Conservation (phyloP, 1,140 invertebrate genomes). For the Drosophila miranda region DNA sequence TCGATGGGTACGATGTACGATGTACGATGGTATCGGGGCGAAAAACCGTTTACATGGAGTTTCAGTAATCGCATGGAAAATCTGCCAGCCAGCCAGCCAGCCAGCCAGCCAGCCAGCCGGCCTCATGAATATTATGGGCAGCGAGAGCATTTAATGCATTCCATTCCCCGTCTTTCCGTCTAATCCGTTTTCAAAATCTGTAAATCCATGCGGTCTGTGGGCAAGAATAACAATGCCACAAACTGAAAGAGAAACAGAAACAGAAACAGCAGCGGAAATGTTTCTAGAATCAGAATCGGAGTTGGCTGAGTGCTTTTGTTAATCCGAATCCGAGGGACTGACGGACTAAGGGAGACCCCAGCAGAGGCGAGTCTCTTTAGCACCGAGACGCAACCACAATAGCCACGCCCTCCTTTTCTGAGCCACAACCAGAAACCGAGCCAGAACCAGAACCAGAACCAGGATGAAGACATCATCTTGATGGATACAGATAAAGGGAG, state of each 20-base stretch:
- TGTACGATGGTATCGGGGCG: slow-evolving; percentile 29
- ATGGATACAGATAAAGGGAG: slow-evolving; percentile 25
- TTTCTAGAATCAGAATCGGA: slow-evolving; percentile 64
- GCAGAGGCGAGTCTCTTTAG: slow-evolving; percentile 59
- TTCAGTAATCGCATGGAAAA: slow-evolving; percentile 43
- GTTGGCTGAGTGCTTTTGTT: slow-evolving; percentile 74
- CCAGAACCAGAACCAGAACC: neutral
- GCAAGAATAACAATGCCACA: slow-evolving; percentile 68
- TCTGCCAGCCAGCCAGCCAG: slow-evolving; percentile 15
- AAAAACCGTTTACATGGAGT: slow-evolving; percentile 42
- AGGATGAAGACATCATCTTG: slow-evolving; percentile 43
- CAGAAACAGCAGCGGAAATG: slow-evolving; percentile 59
- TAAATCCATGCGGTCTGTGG: slow-evolving; percentile 61
- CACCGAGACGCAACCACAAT: slow-evolving; percentile 59
- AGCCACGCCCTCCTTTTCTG: slow-evolving; percentile 51
- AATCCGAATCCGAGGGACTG: slow-evolving; percentile 38
- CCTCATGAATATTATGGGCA: slow-evolving; percentile 34
- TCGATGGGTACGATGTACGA: neutral
- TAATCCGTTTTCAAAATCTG: slow-evolving; percentile 73
- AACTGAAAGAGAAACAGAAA: no score
- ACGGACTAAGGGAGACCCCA: neutral
- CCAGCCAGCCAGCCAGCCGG: neutral
- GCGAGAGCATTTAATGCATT: slow-evolving; percentile 35
- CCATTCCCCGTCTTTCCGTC: slow-evolving; percentile 25
- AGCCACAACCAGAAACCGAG: neutral